Percentiles rank a stretch among this genome's conserved stretches.
These are phyloP conservation scores for Antennarius striatus DNA, from an alignment of 2,113 vertebrate genomes.

Conservation along the genomic window DNA sequence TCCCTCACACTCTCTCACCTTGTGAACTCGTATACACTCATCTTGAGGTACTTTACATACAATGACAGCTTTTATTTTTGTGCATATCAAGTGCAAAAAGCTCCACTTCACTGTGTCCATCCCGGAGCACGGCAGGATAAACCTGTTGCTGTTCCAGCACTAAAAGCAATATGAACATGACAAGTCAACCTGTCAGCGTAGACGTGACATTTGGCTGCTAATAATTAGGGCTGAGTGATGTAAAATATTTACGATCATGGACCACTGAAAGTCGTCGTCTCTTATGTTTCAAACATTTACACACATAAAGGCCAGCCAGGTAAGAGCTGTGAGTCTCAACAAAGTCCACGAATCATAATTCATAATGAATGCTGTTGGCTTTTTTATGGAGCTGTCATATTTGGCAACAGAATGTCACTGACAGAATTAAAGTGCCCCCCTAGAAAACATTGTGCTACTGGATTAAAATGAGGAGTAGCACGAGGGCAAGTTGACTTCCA, in stretches of 20 bases:
- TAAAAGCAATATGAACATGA: constrained; percentile 23
- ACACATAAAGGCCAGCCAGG: not conserved
- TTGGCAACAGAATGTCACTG: not conserved
- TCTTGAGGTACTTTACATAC: not conserved
- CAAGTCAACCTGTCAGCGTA: not conserved
- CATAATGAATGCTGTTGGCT: not conserved
- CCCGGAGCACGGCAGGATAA: not conserved
- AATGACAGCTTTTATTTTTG: not conserved
- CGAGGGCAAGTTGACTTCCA: constrained; percentile 15
- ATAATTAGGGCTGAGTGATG: constrained; percentile 27
- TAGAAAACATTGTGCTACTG: too few relatives aligned
- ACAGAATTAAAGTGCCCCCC: not conserved
- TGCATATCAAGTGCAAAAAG: not conserved
- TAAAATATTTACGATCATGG: not conserved
- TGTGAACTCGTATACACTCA: not conserved
- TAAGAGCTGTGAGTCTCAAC: not conserved
- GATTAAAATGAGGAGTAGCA: too few relatives aligned
- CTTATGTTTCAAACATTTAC: not conserved
- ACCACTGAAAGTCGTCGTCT: not conserved
- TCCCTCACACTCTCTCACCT: not conserved
- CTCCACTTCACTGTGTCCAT: constrained; percentile 3
- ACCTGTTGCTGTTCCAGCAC: not conserved
- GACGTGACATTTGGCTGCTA: not conserved
- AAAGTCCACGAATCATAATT: not conserved
- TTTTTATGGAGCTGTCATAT: not conserved